Evolutionary conservation across 2,888 invertebrate species (phyloP).

Genomic region (Adelphocoris suturalis): DNA sequence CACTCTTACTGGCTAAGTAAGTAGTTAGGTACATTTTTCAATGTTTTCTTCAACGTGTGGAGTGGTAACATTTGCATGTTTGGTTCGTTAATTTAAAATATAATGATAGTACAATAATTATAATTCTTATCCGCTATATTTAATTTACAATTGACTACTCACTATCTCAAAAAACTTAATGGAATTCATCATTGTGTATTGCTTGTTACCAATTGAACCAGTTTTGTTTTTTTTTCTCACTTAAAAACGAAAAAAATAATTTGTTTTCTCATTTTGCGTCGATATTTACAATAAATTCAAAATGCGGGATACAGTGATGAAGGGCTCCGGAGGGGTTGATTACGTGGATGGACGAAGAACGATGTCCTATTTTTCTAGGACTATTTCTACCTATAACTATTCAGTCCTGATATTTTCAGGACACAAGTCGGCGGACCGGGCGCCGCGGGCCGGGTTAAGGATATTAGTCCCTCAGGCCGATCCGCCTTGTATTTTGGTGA

Average conservation of each 20-base stretch:
- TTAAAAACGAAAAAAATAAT: conserved; percentile 36
- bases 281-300: conserved; percentile 48
- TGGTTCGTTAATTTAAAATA: conserved; percentile 45
- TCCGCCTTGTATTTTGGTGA: conserved; percentile 12
- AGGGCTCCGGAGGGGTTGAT: neutral
- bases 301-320: neutral
- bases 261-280: neutral
- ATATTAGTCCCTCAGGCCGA: neutral
- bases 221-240: conserved; percentile 28
- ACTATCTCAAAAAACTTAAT: conserved; percentile 67
- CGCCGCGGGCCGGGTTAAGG: neutral
- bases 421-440: neutral
- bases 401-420: neutral
- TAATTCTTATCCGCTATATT: conserved; percentile 38
- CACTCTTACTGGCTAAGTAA: conserved; percentile 22
- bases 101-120: conserved; percentile 34
- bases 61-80: conserved; percentile 68
- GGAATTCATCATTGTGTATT: conserved; percentile 66
- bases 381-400: conserved; percentile 16
- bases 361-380: conserved; percentile 45
- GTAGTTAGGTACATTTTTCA: conserved; percentile 13
- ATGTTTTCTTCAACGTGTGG: conserved; percentile 36
- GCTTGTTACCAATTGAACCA: conserved; percentile 67
- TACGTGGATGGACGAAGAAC: conserved; percentile 47
- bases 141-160: conserved; percentile 68